Conservation (phyloP, 2,113 vertebrate genomes). For the Aegotheles bennettii region DNA sequence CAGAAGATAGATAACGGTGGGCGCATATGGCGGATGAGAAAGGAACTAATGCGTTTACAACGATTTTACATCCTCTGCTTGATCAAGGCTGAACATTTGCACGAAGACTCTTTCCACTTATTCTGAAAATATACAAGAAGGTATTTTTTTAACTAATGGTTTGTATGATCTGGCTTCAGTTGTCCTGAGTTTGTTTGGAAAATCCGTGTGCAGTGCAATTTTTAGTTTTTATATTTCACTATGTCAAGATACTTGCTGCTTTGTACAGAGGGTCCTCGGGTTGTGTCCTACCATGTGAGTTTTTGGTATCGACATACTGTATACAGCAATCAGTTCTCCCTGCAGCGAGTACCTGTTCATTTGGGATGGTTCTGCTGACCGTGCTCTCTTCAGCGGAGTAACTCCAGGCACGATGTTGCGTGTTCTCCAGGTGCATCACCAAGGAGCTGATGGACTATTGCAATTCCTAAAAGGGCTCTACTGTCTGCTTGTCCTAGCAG, state of each 20-base stretch:
- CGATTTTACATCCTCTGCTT: neutral
- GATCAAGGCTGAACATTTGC: conserved; percentile 12
- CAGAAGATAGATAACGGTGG: conserved; percentile 25
- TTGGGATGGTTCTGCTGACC: neutral
- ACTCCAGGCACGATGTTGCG: neutral
- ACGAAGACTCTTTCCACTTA: conserved; percentile 63
- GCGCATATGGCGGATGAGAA: neutral
- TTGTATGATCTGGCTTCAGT: conserved; percentile 59
- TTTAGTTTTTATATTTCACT: conserved; percentile 45
- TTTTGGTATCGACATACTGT: neutral
- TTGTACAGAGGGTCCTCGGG: conserved; percentile 4
- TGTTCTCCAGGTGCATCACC: neutral
- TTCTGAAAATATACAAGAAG: conserved; percentile 61
- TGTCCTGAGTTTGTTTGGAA: conserved; percentile 56
- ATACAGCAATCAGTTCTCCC: neutral
- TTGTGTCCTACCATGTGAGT: neutral
- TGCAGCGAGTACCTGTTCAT: neutral
- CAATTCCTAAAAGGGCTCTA: conserved; percentile 16
- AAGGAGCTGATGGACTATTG: neutral
- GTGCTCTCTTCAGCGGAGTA: neutral
- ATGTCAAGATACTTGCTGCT: conserved; percentile 38
- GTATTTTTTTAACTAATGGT: conserved; percentile 74
- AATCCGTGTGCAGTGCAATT: conserved; percentile 40
- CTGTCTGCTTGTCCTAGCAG: neutral
- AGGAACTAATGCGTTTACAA: conserved; percentile 1